Base-by-base conservation (phyloP, 2,113 vertebrate species). In the Leiothrix lutea region DNA sequence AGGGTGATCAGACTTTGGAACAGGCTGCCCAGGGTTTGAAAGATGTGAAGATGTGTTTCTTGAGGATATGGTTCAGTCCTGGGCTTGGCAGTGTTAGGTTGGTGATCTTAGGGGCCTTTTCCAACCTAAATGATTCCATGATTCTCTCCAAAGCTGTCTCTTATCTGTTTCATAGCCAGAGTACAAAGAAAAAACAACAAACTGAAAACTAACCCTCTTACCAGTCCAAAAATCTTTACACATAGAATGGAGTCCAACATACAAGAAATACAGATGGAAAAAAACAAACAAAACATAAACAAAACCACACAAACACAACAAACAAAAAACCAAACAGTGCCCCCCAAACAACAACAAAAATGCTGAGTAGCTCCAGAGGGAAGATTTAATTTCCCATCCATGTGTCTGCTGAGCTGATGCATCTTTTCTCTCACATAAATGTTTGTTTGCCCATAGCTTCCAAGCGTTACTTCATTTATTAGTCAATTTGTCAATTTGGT, bases 401-500 rank as follows among this genome's bases (percentile, higher is more conserved):
- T 0, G 0, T 12, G 38, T 25, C 35, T 91, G 66, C 77, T 95
- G 84, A 93, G 82, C 40, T 74, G 91, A 94, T 58, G 13, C n/a
- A 95, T 87, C 61, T 80, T 96, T 79, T 67, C 53, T 95, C 92
- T 95, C 57, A 80, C 31, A 53, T 65, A 77, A 80, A 85, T 38
- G 15, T 73, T 94, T 95, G 21, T 89, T 90, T 74, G 45, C 56
- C 53, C 31, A 58, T 15, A 92, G 69, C 86, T 86, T 95, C 80
- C 50, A 86, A 96, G 92, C 50, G 95, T 69, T 13, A 19, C 44
- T 95, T 86, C 53, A 78, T 83, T 94, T 95, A 94, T 95, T 67
- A 67, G 72, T 87, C 73, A 92, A 24, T 33, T 95, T 0, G 0
- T 93, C 2, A 0, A 18, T 70, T 94, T 83, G 72, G 45, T 86